phyloP scores from a whole-genome alignment of 2,888 invertebrate genomes.

The Noctua janthe region DNA sequence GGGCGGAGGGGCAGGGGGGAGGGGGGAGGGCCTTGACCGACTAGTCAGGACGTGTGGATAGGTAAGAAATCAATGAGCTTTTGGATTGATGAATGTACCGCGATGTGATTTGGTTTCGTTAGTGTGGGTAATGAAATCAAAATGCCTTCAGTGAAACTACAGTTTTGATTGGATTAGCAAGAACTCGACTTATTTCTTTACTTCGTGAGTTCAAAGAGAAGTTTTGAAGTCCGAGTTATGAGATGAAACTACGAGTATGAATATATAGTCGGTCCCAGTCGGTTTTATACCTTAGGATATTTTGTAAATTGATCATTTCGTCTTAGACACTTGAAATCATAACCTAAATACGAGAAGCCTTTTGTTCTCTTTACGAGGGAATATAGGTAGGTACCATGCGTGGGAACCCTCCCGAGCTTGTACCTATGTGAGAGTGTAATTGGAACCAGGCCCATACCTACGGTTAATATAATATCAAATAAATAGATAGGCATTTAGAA shows the following conservation, averaged over 20 bases:
- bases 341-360: background rate
- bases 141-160: background rate
- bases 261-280: background rate
- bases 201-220: background rate
- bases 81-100: slow-evolving; percentile 44
- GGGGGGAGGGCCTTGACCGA: slow-evolving; percentile 53
- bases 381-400: background rate
- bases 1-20: background rate
- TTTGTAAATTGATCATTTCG: background rate
- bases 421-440: background rate
- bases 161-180: background rate
- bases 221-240: background rate
- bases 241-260: background rate
- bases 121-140: slow-evolving; percentile 34
- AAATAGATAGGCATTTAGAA: background rate
- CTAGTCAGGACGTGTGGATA: slow-evolving; percentile 50
- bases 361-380: background rate
- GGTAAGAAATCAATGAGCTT: slow-evolving; percentile 58
- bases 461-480: background rate
- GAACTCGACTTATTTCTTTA: background rate
- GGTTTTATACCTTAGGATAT: background rate
- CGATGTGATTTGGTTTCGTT: slow-evolving; percentile 29
- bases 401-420: background rate
- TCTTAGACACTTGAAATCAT: background rate
- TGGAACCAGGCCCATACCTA: background rate